These are phyloP conservation scores for Lepidurus apus DNA, from an alignment of 1,140 invertebrate species.

Conservation along the genomic window DNA sequence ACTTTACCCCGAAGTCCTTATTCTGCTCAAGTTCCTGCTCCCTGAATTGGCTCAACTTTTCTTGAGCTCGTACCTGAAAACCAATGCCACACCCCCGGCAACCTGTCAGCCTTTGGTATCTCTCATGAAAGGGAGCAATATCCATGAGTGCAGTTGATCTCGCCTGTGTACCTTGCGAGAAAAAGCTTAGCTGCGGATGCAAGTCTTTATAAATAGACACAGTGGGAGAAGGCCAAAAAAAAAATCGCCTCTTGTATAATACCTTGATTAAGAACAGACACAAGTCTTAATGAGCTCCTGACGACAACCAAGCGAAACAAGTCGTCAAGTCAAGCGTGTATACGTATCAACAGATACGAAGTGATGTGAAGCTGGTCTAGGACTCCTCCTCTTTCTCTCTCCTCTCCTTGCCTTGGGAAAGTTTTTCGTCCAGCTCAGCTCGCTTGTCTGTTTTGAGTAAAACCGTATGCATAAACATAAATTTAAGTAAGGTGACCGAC, in stretches of 20 bases:
- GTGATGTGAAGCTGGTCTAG: neutral
- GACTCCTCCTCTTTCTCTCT: neutral
- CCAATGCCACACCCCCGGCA: conserved; percentile 20
- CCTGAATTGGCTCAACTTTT: neutral
- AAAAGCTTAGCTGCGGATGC: neutral
- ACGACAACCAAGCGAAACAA: conserved; percentile 8
- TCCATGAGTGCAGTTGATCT: neutral
- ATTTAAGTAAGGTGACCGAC: conserved; percentile 4
- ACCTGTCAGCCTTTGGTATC: conserved; percentile 18
- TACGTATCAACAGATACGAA: neutral
- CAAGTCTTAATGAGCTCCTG: conserved; percentile 2
- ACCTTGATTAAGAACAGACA: conserved; percentile 19
- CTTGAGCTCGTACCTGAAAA: neutral
- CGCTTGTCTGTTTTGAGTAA: neutral
- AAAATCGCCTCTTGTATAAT: neutral
- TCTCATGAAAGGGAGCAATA: neutral
- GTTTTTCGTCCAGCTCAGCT: neutral
- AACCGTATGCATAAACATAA: conserved; percentile 18
- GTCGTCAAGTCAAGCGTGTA: conserved; percentile 3
- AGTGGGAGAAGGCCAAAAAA: neutral
- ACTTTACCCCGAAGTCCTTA: neutral
- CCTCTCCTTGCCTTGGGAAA: neutral
- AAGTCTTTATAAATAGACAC: conserved; percentile 1
- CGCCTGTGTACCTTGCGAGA: neutral
- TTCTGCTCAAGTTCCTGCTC: conserved; percentile 7